Conservation (phyloP, 2,113 vertebrate species). For the Oncorhynchus tshawytscha region DNA sequence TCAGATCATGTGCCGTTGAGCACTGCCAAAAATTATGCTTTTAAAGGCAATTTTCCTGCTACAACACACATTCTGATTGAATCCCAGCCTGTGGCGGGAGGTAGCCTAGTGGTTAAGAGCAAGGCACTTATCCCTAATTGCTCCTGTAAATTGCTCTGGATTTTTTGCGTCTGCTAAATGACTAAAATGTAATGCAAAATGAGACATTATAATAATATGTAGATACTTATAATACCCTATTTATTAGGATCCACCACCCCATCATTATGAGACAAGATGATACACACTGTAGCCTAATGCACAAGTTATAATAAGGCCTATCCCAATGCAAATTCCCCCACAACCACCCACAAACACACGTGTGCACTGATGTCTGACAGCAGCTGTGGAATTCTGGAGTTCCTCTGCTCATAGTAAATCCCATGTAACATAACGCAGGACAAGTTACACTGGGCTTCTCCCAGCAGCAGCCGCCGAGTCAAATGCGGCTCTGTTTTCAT, state of each 20-base stretch:
- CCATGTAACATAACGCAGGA: conserved; percentile 66
- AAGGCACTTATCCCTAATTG: too few relatives aligned
- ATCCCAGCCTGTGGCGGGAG: too few relatives aligned
- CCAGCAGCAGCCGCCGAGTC: conserved; percentile 64
- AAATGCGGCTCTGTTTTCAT: conserved; percentile 80
- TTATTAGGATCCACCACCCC: conserved; percentile 4
- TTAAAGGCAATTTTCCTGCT: neutral
- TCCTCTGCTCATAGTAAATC: conserved; percentile 64
- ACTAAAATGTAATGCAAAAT: too few relatives aligned
- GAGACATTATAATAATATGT: too few relatives aligned
- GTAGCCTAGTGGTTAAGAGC: too few relatives aligned
- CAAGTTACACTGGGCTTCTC: conserved; percentile 52
- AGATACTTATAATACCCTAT: neutral
- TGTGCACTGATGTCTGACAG: conserved; percentile 59
- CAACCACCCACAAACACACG: conserved; percentile 47
- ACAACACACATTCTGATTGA: too few relatives aligned
- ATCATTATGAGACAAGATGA: neutral
- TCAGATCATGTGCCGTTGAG: too few relatives aligned
- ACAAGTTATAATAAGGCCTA: conserved; percentile 30
- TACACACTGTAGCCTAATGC: conserved; percentile 22
- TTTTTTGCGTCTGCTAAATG: too few relatives aligned
- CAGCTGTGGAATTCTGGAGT: conserved; percentile 67
- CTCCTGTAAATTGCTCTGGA: too few relatives aligned
- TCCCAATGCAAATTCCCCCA: conserved; percentile 44
- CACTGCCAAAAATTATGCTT: too few relatives aligned